Evolutionary conservation across 2,888 invertebrate species (phyloP).

Genomic region (Mystacides longicornis): DNA sequence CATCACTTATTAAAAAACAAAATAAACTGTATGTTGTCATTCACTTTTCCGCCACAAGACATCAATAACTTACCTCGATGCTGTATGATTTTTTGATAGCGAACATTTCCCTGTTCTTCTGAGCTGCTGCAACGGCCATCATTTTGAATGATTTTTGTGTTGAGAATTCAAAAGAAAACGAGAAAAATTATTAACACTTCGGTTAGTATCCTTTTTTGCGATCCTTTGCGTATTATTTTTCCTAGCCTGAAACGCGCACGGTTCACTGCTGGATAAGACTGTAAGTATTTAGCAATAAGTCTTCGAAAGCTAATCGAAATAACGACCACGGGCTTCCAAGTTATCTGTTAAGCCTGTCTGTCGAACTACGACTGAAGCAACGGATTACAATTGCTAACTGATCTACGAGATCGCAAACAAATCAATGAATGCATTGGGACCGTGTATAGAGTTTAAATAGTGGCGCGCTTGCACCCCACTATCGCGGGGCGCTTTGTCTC

Average conservation of each 20-base stretch:
- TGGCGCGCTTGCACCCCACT: slow-evolving; percentile 50
- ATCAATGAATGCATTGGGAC: slow-evolving; percentile 61
- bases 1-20: too few relatives aligned
- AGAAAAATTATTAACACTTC: slow-evolving; percentile 10
- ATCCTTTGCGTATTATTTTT: slow-evolving; percentile 35
- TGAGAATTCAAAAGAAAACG: slow-evolving; percentile 6
- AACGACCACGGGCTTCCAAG: slow-evolving; percentile 53
- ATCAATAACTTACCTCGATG: slow-evolving; percentile 89
- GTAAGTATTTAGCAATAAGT: slow-evolving; percentile 46
- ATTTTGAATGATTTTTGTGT: slow-evolving; percentile 36
- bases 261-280: slow-evolving; percentile 40
- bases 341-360: slow-evolving; percentile 40
- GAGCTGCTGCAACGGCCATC: slow-evolving; percentile 87
- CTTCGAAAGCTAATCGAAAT: slow-evolving; percentile 44
- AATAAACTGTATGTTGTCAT: too few relatives aligned
- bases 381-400: slow-evolving; percentile 53
- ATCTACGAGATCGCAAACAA: slow-evolving; percentile 60
- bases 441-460: slow-evolving; percentile 60
- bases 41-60: too few relatives aligned
- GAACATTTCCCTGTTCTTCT: slow-evolving; percentile 93
- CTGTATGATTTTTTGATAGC: slow-evolving; percentile 96
- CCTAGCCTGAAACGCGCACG: slow-evolving; percentile 40
- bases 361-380: slow-evolving; percentile 44
- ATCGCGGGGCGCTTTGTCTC: slow-evolving; percentile 40
- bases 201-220: slow-evolving; percentile 26